Evolutionary conservation across 2,797 vertebrate genomes (phyloP), one percentile per base, ranked within the genome.

Genomic region (Telmatherina bonti): DNA sequence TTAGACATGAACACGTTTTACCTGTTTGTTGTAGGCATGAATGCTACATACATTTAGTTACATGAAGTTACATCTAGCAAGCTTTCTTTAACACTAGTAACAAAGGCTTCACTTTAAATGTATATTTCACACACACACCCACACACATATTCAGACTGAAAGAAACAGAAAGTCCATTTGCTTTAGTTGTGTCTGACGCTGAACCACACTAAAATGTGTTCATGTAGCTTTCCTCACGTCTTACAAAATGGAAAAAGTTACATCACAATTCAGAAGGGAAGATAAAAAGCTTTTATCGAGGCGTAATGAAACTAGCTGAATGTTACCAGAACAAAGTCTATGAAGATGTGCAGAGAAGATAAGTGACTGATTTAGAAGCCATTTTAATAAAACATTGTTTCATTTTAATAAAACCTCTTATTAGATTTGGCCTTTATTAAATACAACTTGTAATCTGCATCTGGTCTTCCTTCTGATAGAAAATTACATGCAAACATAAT

Each of bases 371-470:
- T 29, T 54, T 29, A 29, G 6, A 29, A 54, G 52, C 26, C 51
- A 53, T 26, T 27, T 26, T 3, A 13, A 7, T 8, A 7, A 35
- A 35, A 10, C 33, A 16, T 41, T 5, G 15, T 54, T 54, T 27
- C 13, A 29, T 27, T 52, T 27, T 29, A 53, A 27, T 27, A n/a
- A 45, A 45, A 45, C 56, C 29, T n/a, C 41, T 67, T 24, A 45
- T 57, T 41, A 47, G 13, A 24, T 33, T 55, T 31, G 20, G 9
- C n/a, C 27, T 66, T 47, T 66, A 55, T 55, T 43, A 41, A 65
- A 66, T 29, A 1, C 30, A 55, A 30, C 27, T 33, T 30, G 35
- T 0, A 18, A 53, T 53, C 51, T 29, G 51, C 29, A 7, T 16
- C 52, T 30, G 45, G 10, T 47, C 20, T 29, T 18, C 15, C 52